Base-by-base conservation (phyloP, 2,797 vertebrate species). In the Numenius phaeopus region DNA sequence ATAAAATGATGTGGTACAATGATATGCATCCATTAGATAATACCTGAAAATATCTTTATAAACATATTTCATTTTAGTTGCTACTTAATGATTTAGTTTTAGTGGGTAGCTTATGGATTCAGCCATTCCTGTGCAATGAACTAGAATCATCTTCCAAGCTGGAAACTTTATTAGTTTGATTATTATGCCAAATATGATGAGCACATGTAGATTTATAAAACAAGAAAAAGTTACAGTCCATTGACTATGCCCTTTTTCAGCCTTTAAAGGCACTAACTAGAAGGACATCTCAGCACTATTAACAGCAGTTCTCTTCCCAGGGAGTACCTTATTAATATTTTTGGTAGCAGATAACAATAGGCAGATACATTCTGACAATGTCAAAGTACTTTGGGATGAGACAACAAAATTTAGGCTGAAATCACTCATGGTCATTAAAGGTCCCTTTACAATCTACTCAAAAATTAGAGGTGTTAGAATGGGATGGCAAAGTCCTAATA, bases 21-120 rank as follows among this genome's bases (percentile, higher is more conserved):
- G 71, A 40, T 62, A 89, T 91, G 89, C 70, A 95, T 97, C 89
- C 57, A 97, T 97, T 98, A 97, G 94, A 90, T 96, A 97, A 97
- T 96, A 95, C 79, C 93, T 94, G 88, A 94, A 97, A 97, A 91
- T 83, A 97, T 86, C 42, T 92, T 96, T 97, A 89, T 88, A 97
- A 97, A 97, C 83, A 94, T 96, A 97, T 87, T 98, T 95, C 89
- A 97, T 97, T 98, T 98, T 95, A 95, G 95, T 97, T 97, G 72
- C 87, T 85, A 91, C 49, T 97, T 98, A 98, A 96, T 97, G 89
- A 96, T 96, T 97, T 79, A 14, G 44, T 94, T 98, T 96, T 88
- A 92, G 55, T 90, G 83, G 62, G 55, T 96, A 96, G 89, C 92
- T 97, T 95, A 94, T 77, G 94, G 95, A 94, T 93, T 95, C 90